These are phyloP conservation scores for Sphinx pinastri DNA, from an alignment of 2,888 invertebrate species.

Conservation along the genomic window DNA sequence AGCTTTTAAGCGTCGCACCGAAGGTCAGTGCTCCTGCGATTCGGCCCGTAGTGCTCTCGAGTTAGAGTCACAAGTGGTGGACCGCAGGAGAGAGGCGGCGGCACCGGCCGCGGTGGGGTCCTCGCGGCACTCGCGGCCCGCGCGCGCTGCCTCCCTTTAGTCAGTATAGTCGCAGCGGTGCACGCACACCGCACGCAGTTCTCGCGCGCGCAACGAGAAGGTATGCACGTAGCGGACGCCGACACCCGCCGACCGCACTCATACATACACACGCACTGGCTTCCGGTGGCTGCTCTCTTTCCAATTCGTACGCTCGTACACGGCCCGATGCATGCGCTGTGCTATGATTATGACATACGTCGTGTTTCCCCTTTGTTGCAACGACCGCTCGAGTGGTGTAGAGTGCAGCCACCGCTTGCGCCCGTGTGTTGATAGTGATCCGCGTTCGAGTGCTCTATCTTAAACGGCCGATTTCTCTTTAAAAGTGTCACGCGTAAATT, in stretches of 20 bases:
- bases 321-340: constrained; percentile 25
- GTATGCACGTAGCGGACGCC: constrained; percentile 64
- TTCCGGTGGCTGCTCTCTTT: constrained; percentile 77
- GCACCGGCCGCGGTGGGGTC: constrained; percentile 71
- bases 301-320: constrained; percentile 39
- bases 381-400: constrained; percentile 35
- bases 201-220: constrained; percentile 82
- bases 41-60: constrained; percentile 74
- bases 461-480: constrained; percentile 33
- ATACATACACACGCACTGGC: constrained; percentile 60
- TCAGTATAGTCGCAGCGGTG: constrained; percentile 81
- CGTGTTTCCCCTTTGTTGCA: constrained; percentile 33
- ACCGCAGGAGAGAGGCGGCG: constrained; percentile 71
- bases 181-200: constrained; percentile 84
- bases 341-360: constrained; percentile 27
- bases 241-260: constrained; percentile 44
- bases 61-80: constrained; percentile 76
- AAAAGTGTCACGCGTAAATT: constrained; percentile 37
- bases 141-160: constrained; percentile 69
- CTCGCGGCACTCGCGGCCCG: constrained; percentile 54
- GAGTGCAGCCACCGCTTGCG: constrained; percentile 50
- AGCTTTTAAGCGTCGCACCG: constrained; percentile 57
- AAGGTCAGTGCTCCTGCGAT: constrained; percentile 79
- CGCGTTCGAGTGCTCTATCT: constrained; percentile 24
- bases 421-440: constrained; percentile 35